These are phyloP conservation scores for Anhinga anhinga DNA, from an alignment of 2,113 vertebrate species.

Conservation along the genomic window DNA sequence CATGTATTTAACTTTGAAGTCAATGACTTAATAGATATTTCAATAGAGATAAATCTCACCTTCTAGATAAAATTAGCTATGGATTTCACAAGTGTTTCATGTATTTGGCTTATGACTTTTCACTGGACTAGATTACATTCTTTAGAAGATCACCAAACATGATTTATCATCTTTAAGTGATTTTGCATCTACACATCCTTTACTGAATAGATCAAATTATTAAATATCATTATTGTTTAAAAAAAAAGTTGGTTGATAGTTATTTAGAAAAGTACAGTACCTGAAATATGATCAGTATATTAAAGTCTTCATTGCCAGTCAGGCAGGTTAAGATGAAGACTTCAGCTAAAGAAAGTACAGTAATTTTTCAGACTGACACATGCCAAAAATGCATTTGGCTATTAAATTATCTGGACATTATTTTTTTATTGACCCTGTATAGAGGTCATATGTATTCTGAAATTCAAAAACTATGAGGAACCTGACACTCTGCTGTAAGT, in stretches of 20 bases:
- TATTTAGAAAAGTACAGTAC: not conserved
- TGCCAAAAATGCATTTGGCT: not conserved
- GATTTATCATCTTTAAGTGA: not conserved
- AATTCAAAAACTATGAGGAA: not conserved
- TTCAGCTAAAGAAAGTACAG: not conserved
- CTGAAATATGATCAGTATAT: not conserved
- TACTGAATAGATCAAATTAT: not conserved
- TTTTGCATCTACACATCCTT: not conserved
- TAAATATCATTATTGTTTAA: not conserved
- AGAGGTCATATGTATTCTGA: not conserved
- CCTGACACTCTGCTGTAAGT: not conserved
- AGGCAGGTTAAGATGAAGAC: not conserved
- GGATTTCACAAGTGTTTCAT: not conserved
- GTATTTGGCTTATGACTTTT: not conserved
- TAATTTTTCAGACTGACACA: not conserved
- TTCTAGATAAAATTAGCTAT: not conserved
- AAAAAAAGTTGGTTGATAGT: rapidly evolving
- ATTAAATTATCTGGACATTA: not conserved
- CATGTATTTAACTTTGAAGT: not conserved
- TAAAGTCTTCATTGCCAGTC: not conserved
- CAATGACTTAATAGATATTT: not conserved
- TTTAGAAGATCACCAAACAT: not conserved
- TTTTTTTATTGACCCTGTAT: not conserved
- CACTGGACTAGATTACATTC: not conserved
- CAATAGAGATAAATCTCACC: not conserved